phyloP scores from a whole-genome alignment of 2,888 invertebrate species.

The Cheilosia grossa region DNA sequence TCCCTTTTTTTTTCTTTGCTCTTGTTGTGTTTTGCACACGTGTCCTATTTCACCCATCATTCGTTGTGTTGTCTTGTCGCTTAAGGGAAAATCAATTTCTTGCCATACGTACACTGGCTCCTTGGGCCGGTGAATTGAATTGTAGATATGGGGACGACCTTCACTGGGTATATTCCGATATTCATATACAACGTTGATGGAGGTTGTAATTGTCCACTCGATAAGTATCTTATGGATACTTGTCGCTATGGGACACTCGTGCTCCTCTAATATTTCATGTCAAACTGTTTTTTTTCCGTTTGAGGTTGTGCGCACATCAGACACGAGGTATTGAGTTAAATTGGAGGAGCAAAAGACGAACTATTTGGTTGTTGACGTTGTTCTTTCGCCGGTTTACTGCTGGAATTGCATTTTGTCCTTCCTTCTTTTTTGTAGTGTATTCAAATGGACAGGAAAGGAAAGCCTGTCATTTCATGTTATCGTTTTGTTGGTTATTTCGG shows the following conservation, averaged over 20 bases:
- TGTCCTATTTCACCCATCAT: conserved; percentile 51
- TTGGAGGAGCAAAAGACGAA: conserved; percentile 15
- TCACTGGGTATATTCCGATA: conserved; percentile 33
- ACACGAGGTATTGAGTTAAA: conserved; percentile 8
- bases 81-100: conserved; percentile 62
- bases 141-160: conserved; percentile 36
- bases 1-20: background rate
- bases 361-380: conserved; percentile 29
- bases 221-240: conserved; percentile 59
- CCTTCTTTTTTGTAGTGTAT: background rate
- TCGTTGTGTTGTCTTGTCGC: conserved; percentile 28
- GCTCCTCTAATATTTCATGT: conserved; percentile 45
- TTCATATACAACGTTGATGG: conserved; percentile 2
- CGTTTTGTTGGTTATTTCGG: background rate
- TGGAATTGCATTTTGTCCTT: conserved; percentile 27
- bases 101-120: conserved; percentile 2
- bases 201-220: conserved; percentile 60
- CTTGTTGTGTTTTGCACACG: conserved; percentile 44
- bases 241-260: conserved; percentile 38
- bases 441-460: background rate
- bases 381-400: conserved; percentile 14
- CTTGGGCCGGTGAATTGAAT: background rate
- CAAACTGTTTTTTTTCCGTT: conserved; percentile 28
- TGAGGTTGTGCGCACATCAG: conserved; percentile 12
- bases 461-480: background rate